phyloP scores from a whole-genome alignment of 2,113 vertebrate species.

The Neogale vison region DNA sequence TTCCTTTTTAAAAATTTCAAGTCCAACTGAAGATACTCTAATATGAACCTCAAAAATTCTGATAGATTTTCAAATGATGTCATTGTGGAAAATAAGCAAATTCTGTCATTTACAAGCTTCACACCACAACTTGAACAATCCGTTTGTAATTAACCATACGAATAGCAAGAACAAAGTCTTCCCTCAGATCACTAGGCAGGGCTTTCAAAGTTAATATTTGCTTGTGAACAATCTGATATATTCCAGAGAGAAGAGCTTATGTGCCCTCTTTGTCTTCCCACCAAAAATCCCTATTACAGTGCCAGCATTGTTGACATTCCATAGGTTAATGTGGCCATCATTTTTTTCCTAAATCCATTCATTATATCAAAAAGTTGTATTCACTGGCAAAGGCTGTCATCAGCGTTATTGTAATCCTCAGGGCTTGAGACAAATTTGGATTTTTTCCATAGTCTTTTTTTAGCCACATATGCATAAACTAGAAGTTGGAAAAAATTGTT shows the following conservation, averaged over 20 bases:
- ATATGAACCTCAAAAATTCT: not conserved
- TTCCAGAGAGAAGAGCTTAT: not conserved
- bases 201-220: not conserved
- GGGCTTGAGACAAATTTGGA: conserved; percentile 17
- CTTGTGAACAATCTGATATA: not conserved
- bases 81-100: not conserved
- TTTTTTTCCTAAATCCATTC: conserved; percentile 25
- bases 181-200: not conserved
- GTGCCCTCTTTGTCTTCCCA: not conserved
- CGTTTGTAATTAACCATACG: not conserved
- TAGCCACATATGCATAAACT: not conserved
- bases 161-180: not conserved
- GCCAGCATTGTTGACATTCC: not conserved
- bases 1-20: not conserved
- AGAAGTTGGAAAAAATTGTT: not conserved
- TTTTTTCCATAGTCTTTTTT: not conserved
- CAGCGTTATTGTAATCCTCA: not conserved
- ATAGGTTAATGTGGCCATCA: not conserved
- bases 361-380: conserved; percentile 23
- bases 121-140: not conserved
- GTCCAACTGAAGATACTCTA: not conserved
- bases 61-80: not conserved
- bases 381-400: conserved; percentile 5
- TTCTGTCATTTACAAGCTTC: not conserved
- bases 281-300: not conserved